Evolutionary conservation across 2,888 invertebrate genomes (phyloP).

Genomic region (Campopleginae sp.): DNA sequence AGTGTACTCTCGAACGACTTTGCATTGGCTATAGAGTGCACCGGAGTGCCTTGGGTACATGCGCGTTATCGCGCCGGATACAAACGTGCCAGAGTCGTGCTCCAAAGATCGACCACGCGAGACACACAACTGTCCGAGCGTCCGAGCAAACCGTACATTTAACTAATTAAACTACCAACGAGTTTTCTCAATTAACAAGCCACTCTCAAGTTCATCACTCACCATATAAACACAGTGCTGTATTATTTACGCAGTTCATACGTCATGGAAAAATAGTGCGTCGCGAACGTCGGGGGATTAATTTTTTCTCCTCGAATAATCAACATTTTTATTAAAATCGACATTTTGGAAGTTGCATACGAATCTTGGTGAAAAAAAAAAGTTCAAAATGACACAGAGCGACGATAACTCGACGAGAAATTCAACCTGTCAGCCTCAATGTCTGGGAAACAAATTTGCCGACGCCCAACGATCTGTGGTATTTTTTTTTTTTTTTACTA

Average conservation of each 20-base stretch:
- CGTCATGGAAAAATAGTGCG: neutral
- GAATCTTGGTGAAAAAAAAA: neutral
- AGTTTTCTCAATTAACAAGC: conserved; percentile 19
- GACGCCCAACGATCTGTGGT: conserved; percentile 39
- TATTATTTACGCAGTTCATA: neutral
- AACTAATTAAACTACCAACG: conserved; percentile 25
- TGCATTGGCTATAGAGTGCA: conserved; percentile 23
- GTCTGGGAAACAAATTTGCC: conserved; percentile 8
- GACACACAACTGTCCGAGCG: conserved; percentile 12
- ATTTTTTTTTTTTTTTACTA: conserved; percentile 21
- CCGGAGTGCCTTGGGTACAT: conserved; percentile 15
- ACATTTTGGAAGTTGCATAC: neutral
- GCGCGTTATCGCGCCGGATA: conserved; percentile 21
- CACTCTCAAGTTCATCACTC: neutral
- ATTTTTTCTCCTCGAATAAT: neutral
- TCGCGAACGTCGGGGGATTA: neutral
- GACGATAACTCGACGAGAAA: conserved; percentile 36
- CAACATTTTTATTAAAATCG: neutral
- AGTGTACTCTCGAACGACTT: conserved; percentile 25
- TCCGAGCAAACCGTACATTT: conserved; percentile 16
- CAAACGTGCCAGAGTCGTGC: conserved; percentile 26
- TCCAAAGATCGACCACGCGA: conserved; percentile 11
- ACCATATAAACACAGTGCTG: neutral
- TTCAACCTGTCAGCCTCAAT: conserved; percentile 28
- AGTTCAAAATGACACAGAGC: conserved; percentile 47